Conservation (phyloP, 2,797 vertebrate genomes). For the Scarus forsteni region DNA sequence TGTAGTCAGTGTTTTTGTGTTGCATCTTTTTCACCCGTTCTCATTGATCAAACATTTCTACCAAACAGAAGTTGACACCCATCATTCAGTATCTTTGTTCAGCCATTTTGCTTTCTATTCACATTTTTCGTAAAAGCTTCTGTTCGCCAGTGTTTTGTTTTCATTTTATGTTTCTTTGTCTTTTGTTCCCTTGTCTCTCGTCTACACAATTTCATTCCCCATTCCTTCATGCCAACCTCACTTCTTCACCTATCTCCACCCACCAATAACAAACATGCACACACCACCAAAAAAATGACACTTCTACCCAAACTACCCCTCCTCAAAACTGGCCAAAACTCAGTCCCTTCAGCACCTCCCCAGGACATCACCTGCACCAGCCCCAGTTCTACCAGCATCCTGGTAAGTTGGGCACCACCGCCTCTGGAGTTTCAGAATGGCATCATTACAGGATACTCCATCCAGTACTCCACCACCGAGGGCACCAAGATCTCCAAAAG, state of each 20-base stretch:
- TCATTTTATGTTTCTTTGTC: constrained; percentile 92
- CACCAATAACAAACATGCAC: constrained; percentile 62
- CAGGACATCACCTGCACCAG: constrained; percentile 96
- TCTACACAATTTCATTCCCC: constrained; percentile 84
- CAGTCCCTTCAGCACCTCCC: constrained; percentile 96
- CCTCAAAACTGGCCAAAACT: constrained; percentile 69
- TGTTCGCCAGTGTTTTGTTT: constrained; percentile 81
- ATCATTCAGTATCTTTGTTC: constrained; percentile 86
- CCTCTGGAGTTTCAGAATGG: constrained; percentile 93
- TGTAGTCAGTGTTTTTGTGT: constrained; percentile 83
- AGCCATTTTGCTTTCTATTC: constrained; percentile 77
- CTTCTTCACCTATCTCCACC: constrained; percentile 74
- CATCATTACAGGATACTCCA: constrained; percentile 92
- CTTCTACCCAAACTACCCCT: constrained; percentile 65
- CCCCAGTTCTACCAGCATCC: constrained; percentile 96
- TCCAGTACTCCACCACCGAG: constrained; percentile 90
- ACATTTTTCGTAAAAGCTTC: constrained; percentile 57
- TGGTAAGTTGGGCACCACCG: constrained; percentile 98
- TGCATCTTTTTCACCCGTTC: constrained; percentile 71
- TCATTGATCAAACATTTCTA: constrained; percentile 83
- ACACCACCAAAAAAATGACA: constrained; percentile 66
- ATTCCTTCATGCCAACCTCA: constrained; percentile 84
- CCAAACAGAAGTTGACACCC: constrained; percentile 83
- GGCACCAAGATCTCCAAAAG: constrained; percentile 89
- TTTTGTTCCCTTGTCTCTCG: constrained; percentile 82